Conservation (phyloP, 2,113 vertebrate species). For the Jaculus jaculus region DNA sequence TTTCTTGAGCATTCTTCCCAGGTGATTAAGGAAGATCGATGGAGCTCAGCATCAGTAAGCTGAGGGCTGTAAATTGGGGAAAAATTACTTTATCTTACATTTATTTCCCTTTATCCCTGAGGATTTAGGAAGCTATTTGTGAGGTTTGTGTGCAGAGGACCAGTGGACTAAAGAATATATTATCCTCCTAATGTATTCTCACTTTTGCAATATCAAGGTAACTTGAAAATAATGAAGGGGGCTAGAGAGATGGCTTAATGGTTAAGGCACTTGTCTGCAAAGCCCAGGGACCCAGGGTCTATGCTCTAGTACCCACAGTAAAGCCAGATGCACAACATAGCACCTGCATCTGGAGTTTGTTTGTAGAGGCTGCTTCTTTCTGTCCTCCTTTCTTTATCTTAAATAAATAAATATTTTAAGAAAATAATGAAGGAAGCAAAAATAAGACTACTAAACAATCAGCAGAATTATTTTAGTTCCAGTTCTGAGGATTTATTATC, state of each 20-base stretch:
- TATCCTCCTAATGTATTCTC: constrained; percentile 1
- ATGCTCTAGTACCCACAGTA: too few species aligned
- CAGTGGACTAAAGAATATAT: not conserved
- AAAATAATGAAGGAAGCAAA: constrained; percentile 65
- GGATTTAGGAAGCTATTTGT: constrained; percentile 65
- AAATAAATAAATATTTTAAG: not conserved
- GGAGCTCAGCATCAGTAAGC: constrained; percentile 45
- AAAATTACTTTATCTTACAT: constrained; percentile 62
- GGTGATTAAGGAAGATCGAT: constrained; percentile 67
- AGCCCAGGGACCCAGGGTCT: too few species aligned
- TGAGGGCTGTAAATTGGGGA: constrained; percentile 52
- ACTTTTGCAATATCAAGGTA: constrained; percentile 37
- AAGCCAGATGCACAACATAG: too few species aligned
- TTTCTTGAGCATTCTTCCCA: constrained; percentile 66
- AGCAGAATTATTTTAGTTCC: not conserved
- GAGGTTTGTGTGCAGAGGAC: not conserved
- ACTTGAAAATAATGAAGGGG: constrained; percentile 53
- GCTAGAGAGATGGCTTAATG: too few species aligned
- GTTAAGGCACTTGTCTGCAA: too few species aligned
- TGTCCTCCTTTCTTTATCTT: too few species aligned
- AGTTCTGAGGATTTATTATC: constrained; percentile 15
- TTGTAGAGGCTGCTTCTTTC: too few species aligned
- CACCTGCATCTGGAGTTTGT: too few species aligned
- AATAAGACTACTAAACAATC: constrained; percentile 24
- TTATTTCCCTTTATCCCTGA: constrained; percentile 49